Evolutionary conservation across 2,797 vertebrate genomes (phyloP), one percentile per base, ranked within the genome.

Genomic region (Morus bassanus): DNA sequence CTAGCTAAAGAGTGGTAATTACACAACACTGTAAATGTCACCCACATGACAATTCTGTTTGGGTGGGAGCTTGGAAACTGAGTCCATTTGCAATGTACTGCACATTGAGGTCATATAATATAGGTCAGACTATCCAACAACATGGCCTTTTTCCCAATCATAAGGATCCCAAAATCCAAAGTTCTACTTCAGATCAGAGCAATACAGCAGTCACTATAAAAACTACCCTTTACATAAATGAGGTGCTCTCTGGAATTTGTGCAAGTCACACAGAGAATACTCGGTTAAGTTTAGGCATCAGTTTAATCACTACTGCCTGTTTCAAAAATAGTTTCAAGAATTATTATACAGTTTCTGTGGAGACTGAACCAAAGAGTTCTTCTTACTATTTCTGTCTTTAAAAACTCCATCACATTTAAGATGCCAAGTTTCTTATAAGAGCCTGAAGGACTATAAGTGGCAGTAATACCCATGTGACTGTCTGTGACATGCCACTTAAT

Each of bases 351-450:
- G 94, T 97, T 89, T 94, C 95, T 82, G 94, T 91, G 82, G 95
- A 89, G n/a, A 94, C 76, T 23, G 50, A 85, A 92, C 61, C 61
- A 76, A 69, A 80, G 76, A 89, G 37, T 37, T 76, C 12, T 75
- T 68, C 59, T 77, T 97, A 77, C 93, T 94, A 95, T 97, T 96
- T 93, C 87, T 89, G 77, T 94, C 86, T 85, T 50, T 91, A 85
- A 96, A 95, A 95, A 95, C 85, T 89, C 87, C 89, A 74, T 95
- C 81, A 88, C 72, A 92, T 95, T 89, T 89, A 95, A 92, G 74
- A 59, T 95, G 91, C 70, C 87, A 95, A 91, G 78, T 91, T 96
- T 93, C 72, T 88, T 39, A 83, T 73, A 59, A 93, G 78, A 95
- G 59, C 81, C 82, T 95, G 72, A 95, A 82, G 28, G 41, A 94